Evolutionary conservation across 2,797 vertebrate genomes (phyloP).

Genomic region (Enteromius anoplus): DNA sequence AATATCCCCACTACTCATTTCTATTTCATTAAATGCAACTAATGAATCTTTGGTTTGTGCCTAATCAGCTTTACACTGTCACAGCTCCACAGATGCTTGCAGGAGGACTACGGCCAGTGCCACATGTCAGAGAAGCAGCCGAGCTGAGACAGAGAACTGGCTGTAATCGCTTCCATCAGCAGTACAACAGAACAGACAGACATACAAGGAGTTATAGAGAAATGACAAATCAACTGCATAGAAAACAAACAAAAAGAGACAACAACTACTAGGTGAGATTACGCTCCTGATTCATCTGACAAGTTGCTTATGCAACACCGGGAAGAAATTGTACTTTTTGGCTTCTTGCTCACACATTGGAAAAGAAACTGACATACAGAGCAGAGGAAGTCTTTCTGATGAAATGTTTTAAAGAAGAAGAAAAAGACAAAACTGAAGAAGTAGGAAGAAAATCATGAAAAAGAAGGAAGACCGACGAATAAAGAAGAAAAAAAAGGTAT

Average conservation of each 20-base stretch:
- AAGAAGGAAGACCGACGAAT: neutral
- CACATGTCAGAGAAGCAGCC: conserved; percentile 49
- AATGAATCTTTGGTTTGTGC: conserved; percentile 86
- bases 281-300: conserved; percentile 23
- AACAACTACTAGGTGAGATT: conserved; percentile 36
- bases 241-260: neutral
- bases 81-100: conserved; percentile 60
- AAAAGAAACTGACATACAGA: neutral
- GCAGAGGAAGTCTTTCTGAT: neutral
- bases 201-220: neutral
- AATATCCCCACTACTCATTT: conserved; percentile 83
- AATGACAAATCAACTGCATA: neutral
- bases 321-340: conserved; percentile 17
- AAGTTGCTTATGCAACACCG: conserved; percentile 14
- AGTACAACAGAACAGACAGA: conserved; percentile 10
- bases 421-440: neutral
- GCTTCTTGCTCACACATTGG: neutral
- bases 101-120: conserved; percentile 42
- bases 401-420: neutral
- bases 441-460: neutral
- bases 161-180: conserved; percentile 52
- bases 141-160: conserved; percentile 62
- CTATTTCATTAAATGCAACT: conserved; percentile 85
- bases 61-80: conserved; percentile 83
- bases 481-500: neutral